Percentiles rank a stretch among this genome's conserved stretches.
These are phyloP conservation scores for Squalus acanthias DNA, from an alignment of 2,797 vertebrate genomes.

Conservation along the genomic window DNA sequence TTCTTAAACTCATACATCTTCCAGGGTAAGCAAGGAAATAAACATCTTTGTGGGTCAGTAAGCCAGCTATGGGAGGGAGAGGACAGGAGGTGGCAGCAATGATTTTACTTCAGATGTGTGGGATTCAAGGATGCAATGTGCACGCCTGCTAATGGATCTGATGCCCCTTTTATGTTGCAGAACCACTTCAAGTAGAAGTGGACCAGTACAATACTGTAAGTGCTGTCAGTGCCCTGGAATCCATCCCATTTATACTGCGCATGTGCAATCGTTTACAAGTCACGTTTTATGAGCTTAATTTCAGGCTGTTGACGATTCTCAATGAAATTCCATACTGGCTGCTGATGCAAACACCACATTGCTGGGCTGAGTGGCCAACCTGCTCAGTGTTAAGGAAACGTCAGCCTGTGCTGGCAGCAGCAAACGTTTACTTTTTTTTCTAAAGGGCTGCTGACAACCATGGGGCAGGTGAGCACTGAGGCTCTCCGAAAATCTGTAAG, in stretches of 20 bases:
- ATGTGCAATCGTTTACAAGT: neutral
- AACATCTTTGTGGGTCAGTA: neutral
- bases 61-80: neutral
- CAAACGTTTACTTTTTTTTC: neutral
- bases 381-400: neutral
- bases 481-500: neutral
- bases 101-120: neutral
- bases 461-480: neutral
- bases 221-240: neutral
- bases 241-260: neutral
- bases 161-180: neutral
- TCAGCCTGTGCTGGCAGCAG: neutral
- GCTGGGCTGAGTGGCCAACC: neutral
- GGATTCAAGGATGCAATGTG: neutral
- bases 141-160: neutral
- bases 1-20: neutral
- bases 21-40: neutral
- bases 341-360: neutral
- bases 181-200: neutral
- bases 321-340: neutral
- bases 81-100: neutral
- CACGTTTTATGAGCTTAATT: neutral
- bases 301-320: neutral
- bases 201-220: neutral
- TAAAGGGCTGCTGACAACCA: neutral